Conservation (phyloP, 2,888 invertebrate species). For the Caenorhabditis wallacei region DNA sequence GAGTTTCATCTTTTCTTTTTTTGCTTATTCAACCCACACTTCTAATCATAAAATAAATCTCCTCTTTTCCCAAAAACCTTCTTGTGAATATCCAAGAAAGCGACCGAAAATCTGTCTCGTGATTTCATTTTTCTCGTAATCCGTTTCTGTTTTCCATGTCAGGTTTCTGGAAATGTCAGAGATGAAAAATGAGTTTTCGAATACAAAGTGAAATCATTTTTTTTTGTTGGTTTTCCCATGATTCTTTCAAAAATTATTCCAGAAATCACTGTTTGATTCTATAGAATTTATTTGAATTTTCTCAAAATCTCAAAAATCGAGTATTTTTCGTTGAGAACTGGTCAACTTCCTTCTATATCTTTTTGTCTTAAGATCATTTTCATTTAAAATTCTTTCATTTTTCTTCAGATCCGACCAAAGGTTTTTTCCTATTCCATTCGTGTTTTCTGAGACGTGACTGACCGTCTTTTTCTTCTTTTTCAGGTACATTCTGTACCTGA, state of each 20-base stretch:
- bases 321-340: background rate
- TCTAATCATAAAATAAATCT: background rate
- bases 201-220: background rate
- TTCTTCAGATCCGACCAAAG: constrained; percentile 16
- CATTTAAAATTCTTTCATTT: constrained; percentile 1
- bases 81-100: background rate
- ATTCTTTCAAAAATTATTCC: too few relatives aligned
- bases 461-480: constrained; percentile 8
- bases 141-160: constrained; percentile 31
- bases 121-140: constrained; percentile 25
- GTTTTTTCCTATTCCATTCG: constrained; percentile 1
- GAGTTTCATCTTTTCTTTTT: constrained; percentile 9
- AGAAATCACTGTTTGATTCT: too few relatives aligned
- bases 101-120: constrained; percentile 31
- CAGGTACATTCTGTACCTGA: constrained; percentile 43
- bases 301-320: background rate
- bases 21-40: background rate
- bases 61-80: background rate
- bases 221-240: background rate
- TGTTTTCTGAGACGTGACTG: constrained; percentile 52
- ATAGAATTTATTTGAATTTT: too few relatives aligned
- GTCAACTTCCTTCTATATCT: background rate
- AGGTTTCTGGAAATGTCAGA: constrained; percentile 15
- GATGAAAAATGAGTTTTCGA: too few relatives aligned
- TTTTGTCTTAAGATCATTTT: background rate